Evolutionary conservation across 2,113 vertebrate species (phyloP), one percentile per base, ranked within the genome.

Genomic region (Cranoglanis bouderius): DNA sequence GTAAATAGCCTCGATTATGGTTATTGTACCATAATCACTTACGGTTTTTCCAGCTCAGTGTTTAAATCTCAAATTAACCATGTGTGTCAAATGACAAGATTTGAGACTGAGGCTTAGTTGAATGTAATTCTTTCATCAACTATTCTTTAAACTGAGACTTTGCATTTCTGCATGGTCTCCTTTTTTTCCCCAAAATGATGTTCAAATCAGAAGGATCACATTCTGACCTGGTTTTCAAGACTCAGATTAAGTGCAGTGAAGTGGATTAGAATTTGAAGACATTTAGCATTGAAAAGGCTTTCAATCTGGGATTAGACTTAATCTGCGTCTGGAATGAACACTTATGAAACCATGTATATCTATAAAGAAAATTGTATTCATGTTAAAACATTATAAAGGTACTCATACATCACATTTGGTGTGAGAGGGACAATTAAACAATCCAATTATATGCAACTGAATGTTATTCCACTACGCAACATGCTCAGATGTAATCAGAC

Each of bases 61-160:
- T 77, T 88, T 81, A 78, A 83, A 70, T 88, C 82, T 90, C 46
- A 32, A 78, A 78, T 78, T 8, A 78, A 46, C 43, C 43, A 7
- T 51, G 13, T 51, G 43, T n/a, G n/a, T 19, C 29, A 55, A 32
- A 49, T 49, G n/a, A 6, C 57, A 55, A 84, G 53, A 53, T 81
- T 46, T 81, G 83, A 80, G 57, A 78, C 70, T 84, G 51, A 91
- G 87, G 86, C 88, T 89, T 61, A 90, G 88, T 89, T 93, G 93
- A 95, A 94, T 94, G 93, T 93, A 94, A 90, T 85, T 91, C 35
- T 80, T 89, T 89, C 78, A 86, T 87, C 29, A 67, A 46, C 32
- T 84, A 74, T 63, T 86, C n/a, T 85, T 85, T 61, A 74, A 12
- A 86, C 4, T 7, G 24, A 53, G 63, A 40, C 49, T 65, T 83